Base-by-base conservation (phyloP, 2,888 invertebrate species). In the Brachyptera risi region DNA sequence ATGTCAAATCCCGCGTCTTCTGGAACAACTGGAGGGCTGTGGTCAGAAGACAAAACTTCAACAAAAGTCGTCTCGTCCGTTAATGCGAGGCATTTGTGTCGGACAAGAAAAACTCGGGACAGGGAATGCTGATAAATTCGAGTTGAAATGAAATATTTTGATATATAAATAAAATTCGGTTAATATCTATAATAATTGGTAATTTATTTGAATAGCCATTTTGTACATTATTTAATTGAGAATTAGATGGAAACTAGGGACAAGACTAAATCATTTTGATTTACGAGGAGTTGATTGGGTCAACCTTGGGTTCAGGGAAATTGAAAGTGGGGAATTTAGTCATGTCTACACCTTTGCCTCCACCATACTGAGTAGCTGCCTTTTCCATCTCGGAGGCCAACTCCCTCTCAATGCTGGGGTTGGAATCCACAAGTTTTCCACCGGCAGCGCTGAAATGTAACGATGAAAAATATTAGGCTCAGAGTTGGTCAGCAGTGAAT, bases 261-360 rank as follows among this genome's bases (percentile, higher is more conserved):
- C 13, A 38, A 38, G 17, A 38, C 40, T 31, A 31, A 5, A 31
- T 31, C 11, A 11, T 31, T 31, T 31, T 47, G 44, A 47, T 23
- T n/a, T 47, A 47, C 13, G 27, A 24, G 38, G 42, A 77, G 68
- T 82, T 79, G 67, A 88, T 85, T 67, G 87, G 82, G 74, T 87
- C 88, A 66, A 88, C 74, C 68, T 81, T 80, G 54, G 87, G 86
- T 64, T 88, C 91, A 23, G 81, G 79, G 70, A 95, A 96, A 71
- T 86, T 87, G 73, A 96, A 88, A 13, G 83, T 73, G 11, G 96
- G 96, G 76, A 97, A 96, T 74, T 92, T 81, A 17, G 90, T 88
- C 90, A 96, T 91, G 72, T 96, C 92, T 3, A 82, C 82, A 44
- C 89, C 91, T 11, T 81, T 72, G 58, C 84, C 87, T 68, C 90